Percentiles rank a stretch among this genome's conserved stretches.
Evolutionary conservation across 2,113 vertebrate genomes (phyloP).

Genomic region (Puntigrus tetrazona): DNA sequence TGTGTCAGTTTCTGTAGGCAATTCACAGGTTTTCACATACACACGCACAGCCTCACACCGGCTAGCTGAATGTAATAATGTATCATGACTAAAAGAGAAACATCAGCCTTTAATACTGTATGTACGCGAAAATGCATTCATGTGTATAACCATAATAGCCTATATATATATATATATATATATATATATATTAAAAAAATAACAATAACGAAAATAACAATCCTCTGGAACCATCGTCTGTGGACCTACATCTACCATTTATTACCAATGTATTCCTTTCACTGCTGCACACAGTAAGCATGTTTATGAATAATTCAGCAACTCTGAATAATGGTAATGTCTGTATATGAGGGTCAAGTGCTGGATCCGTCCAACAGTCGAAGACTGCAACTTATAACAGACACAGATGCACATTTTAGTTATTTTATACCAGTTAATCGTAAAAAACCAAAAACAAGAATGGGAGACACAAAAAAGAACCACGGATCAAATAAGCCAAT

Average conservation of each 20-base stretch:
- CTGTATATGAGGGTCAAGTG: neutral
- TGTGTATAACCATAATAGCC: neutral
- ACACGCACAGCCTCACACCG: neutral
- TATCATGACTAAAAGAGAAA: neutral
- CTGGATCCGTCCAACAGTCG: neutral
- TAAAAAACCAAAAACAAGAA: no score
- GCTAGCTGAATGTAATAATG: neutral
- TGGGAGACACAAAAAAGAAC: no score
- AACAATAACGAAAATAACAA: neutral
- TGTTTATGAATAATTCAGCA: conserved; percentile 63
- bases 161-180: no score
- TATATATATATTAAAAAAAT: no score
- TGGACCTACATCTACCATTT: neutral
- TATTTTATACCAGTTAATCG: neutral
- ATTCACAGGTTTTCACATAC: neutral
- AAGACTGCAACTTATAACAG: neutral
- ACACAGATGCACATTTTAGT: neutral
- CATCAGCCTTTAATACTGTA: neutral
- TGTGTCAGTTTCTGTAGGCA: neutral
- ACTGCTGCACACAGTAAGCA: conserved; percentile 50
- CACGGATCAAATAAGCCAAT: neutral
- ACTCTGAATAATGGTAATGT: neutral
- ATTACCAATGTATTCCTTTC: conserved; percentile 6
- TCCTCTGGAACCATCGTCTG: neutral
- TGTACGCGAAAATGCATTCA: neutral